Base-by-base conservation (phyloP, 2,888 invertebrate species). In the Cephus pulcher region DNA sequence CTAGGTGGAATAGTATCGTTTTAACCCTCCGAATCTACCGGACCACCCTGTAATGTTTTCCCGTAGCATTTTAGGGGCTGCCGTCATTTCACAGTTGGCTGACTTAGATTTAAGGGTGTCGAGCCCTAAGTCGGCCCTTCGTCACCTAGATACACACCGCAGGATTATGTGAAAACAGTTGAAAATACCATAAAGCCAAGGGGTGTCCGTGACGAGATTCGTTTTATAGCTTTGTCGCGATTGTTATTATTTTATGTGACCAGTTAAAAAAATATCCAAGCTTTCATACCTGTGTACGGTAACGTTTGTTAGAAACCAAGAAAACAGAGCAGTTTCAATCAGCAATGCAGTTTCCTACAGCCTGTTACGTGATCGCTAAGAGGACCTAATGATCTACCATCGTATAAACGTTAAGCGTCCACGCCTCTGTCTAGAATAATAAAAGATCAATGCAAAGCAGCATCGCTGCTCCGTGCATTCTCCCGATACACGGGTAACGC, bases 61-160 rank as follows among this genome's bases (percentile, higher is more conserved):
- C 71, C 71, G 6, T 6, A 71, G 71, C 33, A 71, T 12, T 37
- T 74, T 30, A 23, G 23, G 12, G 33, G 78, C 33, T 71, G 76
- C 76, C 82, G 82, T 81, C 80, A 82, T 83, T 83, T 83, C 83
- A 83, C 83, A 82, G 81, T 83, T 73, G 83, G 79, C 82, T 83
- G 82, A 78, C 74, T 80, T 80, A 80, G 80, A 83, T 83, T 83
- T 83, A 78, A 82, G 82, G 82, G 81, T 80, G 79, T 56, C 79
- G 81, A 80, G 78, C 80, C 77, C 77, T 69, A 81, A 81, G 75
- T 69, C 68, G 76, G 75, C 79, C 30, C 71, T 68, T 70, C 71
- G 71, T 71, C 71, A 34, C 34, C 33, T 71, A 34, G 71, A 32
- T 71, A 71, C 71, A 34, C 71, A 34, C 71, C 71, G 71, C 71